Evolutionary conservation across 1,140 invertebrate species (phyloP), one percentile per base, ranked within the genome.

Genomic region (Antheraea pernyi): DNA sequence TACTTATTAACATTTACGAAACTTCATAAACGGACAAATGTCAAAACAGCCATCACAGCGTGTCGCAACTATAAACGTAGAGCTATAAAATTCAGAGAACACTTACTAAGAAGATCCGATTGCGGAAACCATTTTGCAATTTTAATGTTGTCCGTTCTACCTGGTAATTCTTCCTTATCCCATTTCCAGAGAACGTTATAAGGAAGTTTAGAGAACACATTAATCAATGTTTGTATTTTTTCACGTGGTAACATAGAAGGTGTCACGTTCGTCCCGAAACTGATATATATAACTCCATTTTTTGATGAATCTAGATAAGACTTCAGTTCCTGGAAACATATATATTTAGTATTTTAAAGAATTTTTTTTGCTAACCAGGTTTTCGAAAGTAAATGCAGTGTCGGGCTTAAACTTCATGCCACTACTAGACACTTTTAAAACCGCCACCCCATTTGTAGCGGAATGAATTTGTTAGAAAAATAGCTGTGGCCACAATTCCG

Each of bases 271-370:
- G 93, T 92, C 4, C 95, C 95, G 69, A 95, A 86, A 76, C 94
- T 95, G 73, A 96, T 94, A 67, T 94, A 94, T 48, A 96, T 93
- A 0, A 94, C 93, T 2, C 95, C 95, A 36, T 84, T 69, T 39
- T 93, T 78, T 42, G 92, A 83, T 13, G 93, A 86, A 30, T 94
- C 91, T n/a, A 95, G 70, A 60, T 93, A 94, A n/a, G 91, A 74
- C 75, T 93, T 75, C 16, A 95, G 75, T 65, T 94, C 90, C 85
- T 86, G 61, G 10, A 80, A 82, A 19, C 59, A 94, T 46, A 58
- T 19, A 36, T 11, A 22, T 58, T 30, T 53, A 48, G 53, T 10
- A 46, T 16, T 9, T n/a, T 2, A n/a, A n/a, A 46, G 18, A 39
- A 65, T 3, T 3, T 62, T 22, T 1, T 30, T 30, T 30, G 22